A percentile compares a stretch with the other conserved stretches of the same genome.
phyloP scores from a whole-genome alignment of 2,113 vertebrate genomes.

The Actenoides hombroni region DNA sequence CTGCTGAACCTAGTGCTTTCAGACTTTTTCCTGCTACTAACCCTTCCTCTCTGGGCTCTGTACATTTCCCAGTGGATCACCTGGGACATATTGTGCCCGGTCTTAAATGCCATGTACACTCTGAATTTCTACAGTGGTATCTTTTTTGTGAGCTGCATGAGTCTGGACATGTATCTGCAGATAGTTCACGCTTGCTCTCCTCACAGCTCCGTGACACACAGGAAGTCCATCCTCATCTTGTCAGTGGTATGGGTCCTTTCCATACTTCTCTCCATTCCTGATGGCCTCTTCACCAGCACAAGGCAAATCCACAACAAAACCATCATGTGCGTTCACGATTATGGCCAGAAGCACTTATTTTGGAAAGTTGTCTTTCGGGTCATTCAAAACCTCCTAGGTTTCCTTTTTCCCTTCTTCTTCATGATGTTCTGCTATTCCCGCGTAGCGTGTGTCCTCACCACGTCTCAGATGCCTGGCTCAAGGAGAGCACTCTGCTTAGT shows the following conservation, averaged over 20 bases:
- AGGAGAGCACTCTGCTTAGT: slow-evolving; percentile 55
- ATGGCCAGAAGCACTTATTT: slow-evolving; percentile 35
- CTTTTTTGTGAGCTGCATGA: slow-evolving; percentile 78
- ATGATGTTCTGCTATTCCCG: slow-evolving; percentile 72
- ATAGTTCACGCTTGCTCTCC: slow-evolving; percentile 29
- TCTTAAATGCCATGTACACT: slow-evolving; percentile 70
- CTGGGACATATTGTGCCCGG: slow-evolving; percentile 69
- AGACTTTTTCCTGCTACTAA: slow-evolving; percentile 73
- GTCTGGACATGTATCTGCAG: slow-evolving; percentile 74
- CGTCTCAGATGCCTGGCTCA: slow-evolving; percentile 4
- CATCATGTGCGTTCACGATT: slow-evolving; percentile 62
- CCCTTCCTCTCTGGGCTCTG: slow-evolving; percentile 78
- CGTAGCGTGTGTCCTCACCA: slow-evolving; percentile 25
- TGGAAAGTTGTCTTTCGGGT: slow-evolving; percentile 75
- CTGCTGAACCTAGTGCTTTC: slow-evolving; percentile 76
- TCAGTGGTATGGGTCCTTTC: slow-evolving; percentile 62
- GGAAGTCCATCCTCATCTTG: neutral
- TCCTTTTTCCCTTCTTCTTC: slow-evolving; percentile 72
- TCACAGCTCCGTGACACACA: neutral
- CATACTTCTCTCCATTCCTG: slow-evolving; percentile 67
- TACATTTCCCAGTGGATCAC: slow-evolving; percentile 67
- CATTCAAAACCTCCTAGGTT: slow-evolving; percentile 71
- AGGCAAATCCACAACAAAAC: slow-evolving; percentile 18
- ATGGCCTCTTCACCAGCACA: slow-evolving; percentile 63
- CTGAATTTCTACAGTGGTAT: slow-evolving; percentile 77